phyloP scores from a whole-genome alignment of 2,113 vertebrate genomes.

The Amphiprion ocellaris region DNA sequence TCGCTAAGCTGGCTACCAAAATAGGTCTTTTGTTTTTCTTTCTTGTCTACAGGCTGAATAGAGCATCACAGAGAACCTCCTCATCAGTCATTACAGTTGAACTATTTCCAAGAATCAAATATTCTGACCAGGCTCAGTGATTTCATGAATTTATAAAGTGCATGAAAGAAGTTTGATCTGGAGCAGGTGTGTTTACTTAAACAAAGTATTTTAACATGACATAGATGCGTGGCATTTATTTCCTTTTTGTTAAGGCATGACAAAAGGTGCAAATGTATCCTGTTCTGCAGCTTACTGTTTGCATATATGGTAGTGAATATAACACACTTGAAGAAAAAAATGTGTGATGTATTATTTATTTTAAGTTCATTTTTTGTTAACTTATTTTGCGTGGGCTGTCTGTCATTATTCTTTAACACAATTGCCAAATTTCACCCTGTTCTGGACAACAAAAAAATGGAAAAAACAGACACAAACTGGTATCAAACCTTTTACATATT shows the following conservation, averaged over 20 bases:
- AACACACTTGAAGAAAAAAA: constrained; percentile 54
- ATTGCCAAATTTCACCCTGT: constrained; percentile 75
- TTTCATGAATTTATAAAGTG: constrained; percentile 64
- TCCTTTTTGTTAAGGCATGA: constrained; percentile 49
- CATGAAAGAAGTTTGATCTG: constrained; percentile 60
- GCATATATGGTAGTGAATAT: constrained; percentile 39
- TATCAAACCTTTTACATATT: constrained; percentile 70
- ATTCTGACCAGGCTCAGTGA: constrained; percentile 57
- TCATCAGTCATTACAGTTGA: constrained; percentile 5
- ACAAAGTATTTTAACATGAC: constrained; percentile 72
- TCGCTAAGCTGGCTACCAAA: constrained; percentile 80
- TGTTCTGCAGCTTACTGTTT: constrained; percentile 48
- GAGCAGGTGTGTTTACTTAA: constrained; percentile 78
- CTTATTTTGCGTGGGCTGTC: constrained; percentile 77
- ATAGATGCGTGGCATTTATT: constrained; percentile 62
- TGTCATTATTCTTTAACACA: constrained; percentile 74
- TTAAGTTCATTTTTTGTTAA: constrained; percentile 79
- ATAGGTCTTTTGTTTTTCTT: constrained; percentile 10
- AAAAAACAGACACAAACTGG: constrained; percentile 71
- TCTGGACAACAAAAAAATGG: constrained; percentile 77
- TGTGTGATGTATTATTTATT: constrained; percentile 63
- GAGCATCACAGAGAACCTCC: constrained; percentile 23
- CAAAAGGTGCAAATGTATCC: constrained; percentile 40
- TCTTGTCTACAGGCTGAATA: constrained; percentile 47
- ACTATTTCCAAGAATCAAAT: constrained; percentile 40